Evolutionary conservation across 2,888 invertebrate genomes (phyloP).

Genomic region (Machimus rusticus): DNA sequence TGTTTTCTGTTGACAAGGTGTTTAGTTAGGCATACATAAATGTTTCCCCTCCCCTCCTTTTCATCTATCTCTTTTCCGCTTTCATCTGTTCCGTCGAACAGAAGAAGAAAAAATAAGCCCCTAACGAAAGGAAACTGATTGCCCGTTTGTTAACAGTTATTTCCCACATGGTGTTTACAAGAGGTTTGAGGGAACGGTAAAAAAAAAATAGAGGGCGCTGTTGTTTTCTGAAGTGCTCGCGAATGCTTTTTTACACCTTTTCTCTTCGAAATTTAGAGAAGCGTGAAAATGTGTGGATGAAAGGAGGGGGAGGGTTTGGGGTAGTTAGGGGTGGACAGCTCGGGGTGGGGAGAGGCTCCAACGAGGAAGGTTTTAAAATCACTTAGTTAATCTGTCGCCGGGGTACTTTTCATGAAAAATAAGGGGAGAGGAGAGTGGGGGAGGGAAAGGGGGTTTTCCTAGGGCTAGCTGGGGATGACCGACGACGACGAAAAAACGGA

Average conservation of each 20-base stretch:
- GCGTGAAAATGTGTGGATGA: neutral
- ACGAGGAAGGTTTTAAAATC: conserved; percentile 18
- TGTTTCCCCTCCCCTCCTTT: neutral
- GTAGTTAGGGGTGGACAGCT: neutral
- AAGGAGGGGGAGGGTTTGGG: neutral
- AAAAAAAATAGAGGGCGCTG: neutral
- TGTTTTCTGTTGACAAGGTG: neutral
- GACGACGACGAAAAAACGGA: neutral
- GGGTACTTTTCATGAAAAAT: neutral
- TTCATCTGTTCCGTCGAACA: neutral
- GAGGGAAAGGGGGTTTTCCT: neutral
- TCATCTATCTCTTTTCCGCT: neutral
- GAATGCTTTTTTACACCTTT: neutral
- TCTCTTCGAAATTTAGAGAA: neutral
- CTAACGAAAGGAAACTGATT: neutral
- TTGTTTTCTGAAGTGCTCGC: neutral
- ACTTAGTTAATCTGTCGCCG: conserved; percentile 31
- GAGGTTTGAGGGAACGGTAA: neutral
- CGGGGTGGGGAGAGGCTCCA: neutral
- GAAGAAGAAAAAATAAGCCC: neutral
- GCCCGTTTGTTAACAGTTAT: neutral
- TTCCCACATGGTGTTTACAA: neutral
- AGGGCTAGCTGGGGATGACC: neutral
- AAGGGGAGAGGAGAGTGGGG: no score
- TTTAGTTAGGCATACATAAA: neutral